Base-by-base conservation (phyloP, 2,888 invertebrate species). In the Morpho helenor region DNA sequence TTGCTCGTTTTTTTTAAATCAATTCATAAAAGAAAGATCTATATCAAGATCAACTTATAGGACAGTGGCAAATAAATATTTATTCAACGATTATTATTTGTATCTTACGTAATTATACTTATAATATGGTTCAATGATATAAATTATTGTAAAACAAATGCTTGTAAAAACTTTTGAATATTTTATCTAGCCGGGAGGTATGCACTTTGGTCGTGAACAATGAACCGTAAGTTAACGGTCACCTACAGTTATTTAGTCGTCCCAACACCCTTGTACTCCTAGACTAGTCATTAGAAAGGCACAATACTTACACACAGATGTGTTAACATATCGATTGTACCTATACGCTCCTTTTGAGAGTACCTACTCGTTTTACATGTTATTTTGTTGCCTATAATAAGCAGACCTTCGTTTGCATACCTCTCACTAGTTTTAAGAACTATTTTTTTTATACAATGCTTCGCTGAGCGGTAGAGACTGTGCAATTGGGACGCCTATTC, bases 261-360 rank as follows among this genome's bases (percentile, higher is more conserved):
- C 56, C 56, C 47, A 55, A 73, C 70, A 66, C 67, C 71, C 70
- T 65, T 67, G 66, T 64, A 68, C 68, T 65, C 62, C 41, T 40
- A 71, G 69, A 72, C 69, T 66, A 67, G 68, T 74, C 72, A 77
- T 83, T 83, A 82, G 82, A 83, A 83, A 82, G 83, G 82, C 74
- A 75, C 63, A 73, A 78, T 65, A 77, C 72, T 74, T 73, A 70
- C 67, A 65, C 57, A 61, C 56, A 61, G 55, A 57, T 60, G 59
- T 60, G 47, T 59, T 63, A 56, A 61, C 50, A 65, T 54, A 52
- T 60, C 62, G 56, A 65, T 63, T 67, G 64, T 63, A 60, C 39
- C 46, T 59, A 61, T 68, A 65, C 31, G 56, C 44, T 52, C 57
- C 62, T 62, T 63, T 61, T 64, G 56, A 56, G 57, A 57, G 53